Percentiles rank a stretch among this genome's conserved stretches.
These are phyloP conservation scores for Enteromius fasciolatus DNA, from an alignment of 2,797 vertebrate genomes.

Conservation along the genomic window DNA sequence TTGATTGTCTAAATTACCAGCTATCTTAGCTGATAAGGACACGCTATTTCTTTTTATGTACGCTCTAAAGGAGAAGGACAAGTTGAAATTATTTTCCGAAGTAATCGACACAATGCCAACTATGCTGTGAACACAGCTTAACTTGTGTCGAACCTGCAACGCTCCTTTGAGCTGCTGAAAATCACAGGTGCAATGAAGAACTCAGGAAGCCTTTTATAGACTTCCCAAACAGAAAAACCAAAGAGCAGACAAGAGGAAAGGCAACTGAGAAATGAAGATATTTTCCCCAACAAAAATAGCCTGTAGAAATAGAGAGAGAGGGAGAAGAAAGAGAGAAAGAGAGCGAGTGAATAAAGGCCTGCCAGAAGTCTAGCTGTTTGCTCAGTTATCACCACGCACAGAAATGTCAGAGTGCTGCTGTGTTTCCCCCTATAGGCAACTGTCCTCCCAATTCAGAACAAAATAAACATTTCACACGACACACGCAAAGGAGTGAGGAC, in stretches of 20 bases:
- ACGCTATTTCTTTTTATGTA: background rate
- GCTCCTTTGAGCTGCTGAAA: conserved; percentile 14
- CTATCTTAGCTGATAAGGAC: background rate
- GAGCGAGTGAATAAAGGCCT: conserved; percentile 56
- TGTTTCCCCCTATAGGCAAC: conserved; percentile 69
- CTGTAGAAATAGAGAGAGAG: conserved; percentile 34
- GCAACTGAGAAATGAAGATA: conserved; percentile 41
- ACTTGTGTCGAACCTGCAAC: background rate
- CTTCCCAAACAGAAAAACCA: conserved; percentile 22
- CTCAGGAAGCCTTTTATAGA: conserved; percentile 8
- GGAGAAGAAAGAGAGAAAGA: conserved; percentile 4
- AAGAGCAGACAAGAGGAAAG: conserved; percentile 12
- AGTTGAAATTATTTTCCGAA: background rate
- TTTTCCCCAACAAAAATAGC: conserved; percentile 43
- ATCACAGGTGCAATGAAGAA: conserved; percentile 26
- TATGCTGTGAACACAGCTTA: background rate
- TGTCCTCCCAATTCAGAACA: conserved; percentile 55
- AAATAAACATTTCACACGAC: conserved; percentile 45
- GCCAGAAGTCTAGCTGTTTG: conserved; percentile 65
- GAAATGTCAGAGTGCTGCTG: conserved; percentile 74
- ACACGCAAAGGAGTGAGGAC: background rate
- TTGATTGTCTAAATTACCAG: background rate
- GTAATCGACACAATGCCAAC: background rate
- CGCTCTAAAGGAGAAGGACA: background rate
- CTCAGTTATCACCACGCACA: conserved; percentile 73